phyloP scores from a whole-genome alignment of 2,888 invertebrate species.

The Conops quadrifasciatus region DNA sequence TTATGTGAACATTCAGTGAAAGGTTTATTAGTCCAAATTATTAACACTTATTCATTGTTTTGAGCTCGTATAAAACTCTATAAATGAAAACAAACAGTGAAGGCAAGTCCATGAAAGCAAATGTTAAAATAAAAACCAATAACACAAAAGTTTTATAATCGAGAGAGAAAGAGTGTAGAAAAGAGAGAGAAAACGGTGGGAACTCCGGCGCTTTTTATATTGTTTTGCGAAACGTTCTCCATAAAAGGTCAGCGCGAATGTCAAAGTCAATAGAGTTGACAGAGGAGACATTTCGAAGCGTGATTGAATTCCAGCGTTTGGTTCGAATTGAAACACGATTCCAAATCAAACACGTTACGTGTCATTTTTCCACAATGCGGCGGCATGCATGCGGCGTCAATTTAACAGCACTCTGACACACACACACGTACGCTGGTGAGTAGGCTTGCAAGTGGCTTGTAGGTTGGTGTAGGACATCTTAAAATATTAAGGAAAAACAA shows the following conservation, averaged over 20 bases:
- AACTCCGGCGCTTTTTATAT: not conserved
- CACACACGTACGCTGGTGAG: not conserved
- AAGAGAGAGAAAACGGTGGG: slow-evolving; percentile 8
- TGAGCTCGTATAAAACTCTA: no score
- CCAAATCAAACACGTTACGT: not conserved
- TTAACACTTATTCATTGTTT: no score
- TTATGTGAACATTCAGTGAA: no score
- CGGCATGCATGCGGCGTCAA: not conserved
- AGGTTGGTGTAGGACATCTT: no score
- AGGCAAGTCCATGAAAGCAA: not conserved
- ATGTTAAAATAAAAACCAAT: not conserved
- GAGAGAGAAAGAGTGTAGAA: not conserved
- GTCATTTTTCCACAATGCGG: slow-evolving; percentile 8
- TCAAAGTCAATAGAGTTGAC: slow-evolving; percentile 13
- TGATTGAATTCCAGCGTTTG: slow-evolving; percentile 4
- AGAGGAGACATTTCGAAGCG: not conserved
- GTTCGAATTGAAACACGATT: not conserved
- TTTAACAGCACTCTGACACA: not conserved
- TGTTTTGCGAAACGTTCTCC: not conserved
- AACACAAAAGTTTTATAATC: not conserved
- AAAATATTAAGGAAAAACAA: no score
- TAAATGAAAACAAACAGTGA: not conserved
- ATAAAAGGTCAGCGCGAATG: slow-evolving; percentile 8
- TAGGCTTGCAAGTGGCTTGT: not conserved
- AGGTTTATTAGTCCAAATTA: no score